A percentile compares a stretch with the other conserved stretches of the same genome.
These are phyloP conservation scores for Erebia palarica DNA, from an alignment of 2,888 invertebrate species.

Conservation along the genomic window DNA sequence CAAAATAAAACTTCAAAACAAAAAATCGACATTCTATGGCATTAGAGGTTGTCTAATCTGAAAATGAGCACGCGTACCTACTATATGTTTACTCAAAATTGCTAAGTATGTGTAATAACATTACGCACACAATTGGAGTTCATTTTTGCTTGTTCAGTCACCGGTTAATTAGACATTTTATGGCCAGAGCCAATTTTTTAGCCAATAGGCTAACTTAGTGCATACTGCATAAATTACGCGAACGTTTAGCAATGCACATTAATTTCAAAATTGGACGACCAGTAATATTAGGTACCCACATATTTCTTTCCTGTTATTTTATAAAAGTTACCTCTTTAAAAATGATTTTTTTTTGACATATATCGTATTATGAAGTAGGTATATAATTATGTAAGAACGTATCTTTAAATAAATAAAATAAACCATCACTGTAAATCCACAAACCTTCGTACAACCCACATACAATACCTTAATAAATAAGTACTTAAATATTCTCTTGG, in stretches of 20 bases:
- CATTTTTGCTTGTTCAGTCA: too few relatives aligned
- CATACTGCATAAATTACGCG: too few relatives aligned
- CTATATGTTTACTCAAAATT: too few relatives aligned
- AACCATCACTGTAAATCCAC: slow-evolving; percentile 10
- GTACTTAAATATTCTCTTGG: slow-evolving; percentile 26
- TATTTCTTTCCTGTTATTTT: neutral
- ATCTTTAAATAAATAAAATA: neutral
- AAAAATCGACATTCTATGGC: neutral
- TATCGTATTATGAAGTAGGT: neutral
- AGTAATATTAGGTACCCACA: neutral
- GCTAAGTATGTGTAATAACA: too few relatives aligned
- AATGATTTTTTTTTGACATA: neutral
- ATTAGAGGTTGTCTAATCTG: neutral
- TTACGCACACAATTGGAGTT: too few relatives aligned
- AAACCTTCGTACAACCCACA: slow-evolving; percentile 15
- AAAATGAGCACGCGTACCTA: too few relatives aligned
- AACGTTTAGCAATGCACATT: too few relatives aligned
- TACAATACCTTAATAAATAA: slow-evolving; percentile 9
- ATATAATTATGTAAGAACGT: neutral
- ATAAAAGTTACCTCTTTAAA: neutral
- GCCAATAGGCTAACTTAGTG: too few relatives aligned
- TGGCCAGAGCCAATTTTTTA: too few relatives aligned
- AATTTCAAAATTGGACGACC: too few relatives aligned
- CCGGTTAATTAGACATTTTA: too few relatives aligned
- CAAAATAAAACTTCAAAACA: neutral